phyloP scores from a whole-genome alignment of 1,140 invertebrate species.

The Aporrectodea caliginosa region DNA sequence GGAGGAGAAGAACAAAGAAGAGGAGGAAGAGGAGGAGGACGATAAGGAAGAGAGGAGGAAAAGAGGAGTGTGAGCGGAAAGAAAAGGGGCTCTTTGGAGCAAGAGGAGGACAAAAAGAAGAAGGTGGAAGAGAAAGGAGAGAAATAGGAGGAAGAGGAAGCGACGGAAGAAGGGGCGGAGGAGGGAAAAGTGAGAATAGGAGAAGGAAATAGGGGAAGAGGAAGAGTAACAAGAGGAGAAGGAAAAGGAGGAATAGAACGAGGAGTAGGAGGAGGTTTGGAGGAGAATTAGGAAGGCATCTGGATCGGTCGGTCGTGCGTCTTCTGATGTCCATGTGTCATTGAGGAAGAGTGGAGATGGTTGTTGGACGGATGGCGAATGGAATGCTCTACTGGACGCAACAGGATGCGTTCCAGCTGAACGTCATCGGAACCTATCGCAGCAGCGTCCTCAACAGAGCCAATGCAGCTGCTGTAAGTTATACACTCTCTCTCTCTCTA shows the following conservation, averaged over 20 bases:
- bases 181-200: not conserved
- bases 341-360: not conserved
- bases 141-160: not conserved
- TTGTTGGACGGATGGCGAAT: not conserved
- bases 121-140: not conserved
- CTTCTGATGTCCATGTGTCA: not conserved
- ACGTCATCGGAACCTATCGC: not conserved
- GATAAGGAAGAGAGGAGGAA: conserved; percentile 7
- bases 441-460: not conserved
- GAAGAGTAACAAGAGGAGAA: not conserved
- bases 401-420: not conserved
- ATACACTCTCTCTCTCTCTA: not conserved
- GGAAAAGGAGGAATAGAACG: not conserved
- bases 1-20: not conserved
- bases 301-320: too few species aligned
- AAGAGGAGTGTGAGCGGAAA: not conserved
- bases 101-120: not conserved
- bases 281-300: too few species aligned
- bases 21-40: not conserved
- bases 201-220: not conserved
- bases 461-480: not conserved
- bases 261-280: not conserved
- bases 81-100: too few species aligned
- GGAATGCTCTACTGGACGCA: not conserved
- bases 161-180: not conserved